These are phyloP conservation scores for Drosophila flavopinicola DNA, from an alignment of 2,888 invertebrate genomes.

Conservation along the genomic window DNA sequence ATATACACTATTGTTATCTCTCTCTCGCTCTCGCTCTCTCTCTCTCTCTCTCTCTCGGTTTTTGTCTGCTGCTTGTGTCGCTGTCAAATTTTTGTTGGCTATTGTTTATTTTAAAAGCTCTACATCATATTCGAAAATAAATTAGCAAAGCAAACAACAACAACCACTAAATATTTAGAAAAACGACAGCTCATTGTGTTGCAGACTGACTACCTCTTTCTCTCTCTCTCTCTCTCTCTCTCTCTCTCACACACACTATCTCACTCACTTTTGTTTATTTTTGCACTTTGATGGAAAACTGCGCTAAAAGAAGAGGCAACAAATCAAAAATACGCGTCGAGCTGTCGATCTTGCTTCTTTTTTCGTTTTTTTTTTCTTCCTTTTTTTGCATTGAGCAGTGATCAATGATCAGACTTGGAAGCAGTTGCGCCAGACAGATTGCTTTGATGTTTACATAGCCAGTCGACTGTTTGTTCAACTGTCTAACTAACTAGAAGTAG, in stretches of 20 bases:
- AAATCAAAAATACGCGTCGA: slow-evolving; percentile 47
- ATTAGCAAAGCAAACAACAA: slow-evolving; percentile 67
- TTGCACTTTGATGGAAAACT: slow-evolving; percentile 71
- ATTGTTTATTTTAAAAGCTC: slow-evolving; percentile 77
- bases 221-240: slow-evolving; percentile 2
- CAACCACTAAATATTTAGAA: slow-evolving; percentile 21
- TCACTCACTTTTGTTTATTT: slow-evolving; percentile 63
- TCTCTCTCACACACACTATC: not conserved
- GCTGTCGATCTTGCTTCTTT: slow-evolving; percentile 27
- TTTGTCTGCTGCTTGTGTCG: slow-evolving; percentile 46
- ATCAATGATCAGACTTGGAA: slow-evolving; percentile 66
- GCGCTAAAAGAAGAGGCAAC: slow-evolving; percentile 41
- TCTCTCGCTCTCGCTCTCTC: not conserved
- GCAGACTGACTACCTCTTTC: too few relatives aligned
- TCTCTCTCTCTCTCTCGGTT: slow-evolving; percentile 8
- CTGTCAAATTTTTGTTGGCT: slow-evolving; percentile 38
- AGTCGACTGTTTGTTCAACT: slow-evolving; percentile 37
- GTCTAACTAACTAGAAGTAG: slow-evolving; percentile 29
- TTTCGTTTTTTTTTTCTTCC: not conserved
- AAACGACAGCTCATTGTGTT: slow-evolving; percentile 32
- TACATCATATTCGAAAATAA: slow-evolving; percentile 78
- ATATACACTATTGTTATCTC: not conserved
- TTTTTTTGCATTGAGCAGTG: slow-evolving; percentile 12
- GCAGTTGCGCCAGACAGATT: slow-evolving; percentile 43
- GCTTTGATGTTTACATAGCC: slow-evolving; percentile 68